These are phyloP conservation scores for Heliocidaris erythrogramma DNA, from an alignment of 35 echinoderm and acorn worm genomes.

Conservation along the genomic window DNA sequence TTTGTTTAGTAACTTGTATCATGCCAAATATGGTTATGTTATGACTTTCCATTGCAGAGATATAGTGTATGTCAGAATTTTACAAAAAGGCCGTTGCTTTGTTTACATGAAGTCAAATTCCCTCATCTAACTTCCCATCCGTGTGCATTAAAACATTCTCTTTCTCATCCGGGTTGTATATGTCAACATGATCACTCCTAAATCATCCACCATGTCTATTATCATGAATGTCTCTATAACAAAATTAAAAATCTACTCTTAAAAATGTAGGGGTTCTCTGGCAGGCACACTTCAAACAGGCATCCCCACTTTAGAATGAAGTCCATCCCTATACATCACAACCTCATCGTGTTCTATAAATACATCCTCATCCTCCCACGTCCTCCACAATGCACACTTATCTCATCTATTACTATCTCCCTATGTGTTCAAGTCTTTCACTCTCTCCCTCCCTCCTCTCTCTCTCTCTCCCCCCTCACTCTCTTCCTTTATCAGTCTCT, in stretches of 20 bases:
- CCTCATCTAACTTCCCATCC: too few relatives aligned
- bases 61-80: too few relatives aligned
- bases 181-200: background rate
- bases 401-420: constrained; percentile 17
- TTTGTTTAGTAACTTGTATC: too few relatives aligned
- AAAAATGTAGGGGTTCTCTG: background rate
- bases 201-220: background rate
- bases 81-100: too few relatives aligned
- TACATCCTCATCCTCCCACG: background rate
- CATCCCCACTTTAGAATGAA: background rate
- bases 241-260: background rate
- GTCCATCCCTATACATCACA: background rate
- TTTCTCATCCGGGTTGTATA: too few relatives aligned
- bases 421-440: background rate
- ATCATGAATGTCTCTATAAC: background rate
- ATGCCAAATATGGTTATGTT: too few relatives aligned
- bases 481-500: background rate
- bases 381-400: background rate
- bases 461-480: background rate
- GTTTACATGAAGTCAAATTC: too few relatives aligned
- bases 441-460: background rate
- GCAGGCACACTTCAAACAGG: background rate
- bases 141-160: too few relatives aligned
- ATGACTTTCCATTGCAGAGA: too few relatives aligned
- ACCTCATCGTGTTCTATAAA: background rate